Evolutionary conservation across 1,140 invertebrate species (phyloP).

Genomic region (Seison nebaliae): DNA sequence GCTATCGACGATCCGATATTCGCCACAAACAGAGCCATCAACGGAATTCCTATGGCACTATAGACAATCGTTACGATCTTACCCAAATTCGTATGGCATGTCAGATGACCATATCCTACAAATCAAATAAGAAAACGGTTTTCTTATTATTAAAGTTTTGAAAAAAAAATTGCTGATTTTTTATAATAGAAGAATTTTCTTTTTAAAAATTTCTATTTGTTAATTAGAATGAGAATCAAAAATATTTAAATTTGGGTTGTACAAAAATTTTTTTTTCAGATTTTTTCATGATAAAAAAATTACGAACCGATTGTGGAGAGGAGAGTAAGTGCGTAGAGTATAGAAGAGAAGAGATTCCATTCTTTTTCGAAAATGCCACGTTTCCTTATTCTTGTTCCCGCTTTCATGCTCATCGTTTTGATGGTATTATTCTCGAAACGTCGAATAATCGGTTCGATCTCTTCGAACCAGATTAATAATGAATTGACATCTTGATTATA

Average conservation of each 20-base stretch:
- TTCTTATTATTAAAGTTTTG: too few species aligned
- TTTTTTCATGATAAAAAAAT: neutral
- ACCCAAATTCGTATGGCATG: constrained; percentile 19
- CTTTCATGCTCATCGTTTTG: constrained; percentile 4
- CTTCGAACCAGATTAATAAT: neutral
- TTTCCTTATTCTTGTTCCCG: constrained; percentile 2
- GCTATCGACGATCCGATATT: constrained; percentile 74
- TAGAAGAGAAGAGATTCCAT: constrained; percentile 11
- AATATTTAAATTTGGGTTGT: too few species aligned
- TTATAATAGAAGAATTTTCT: too few species aligned
- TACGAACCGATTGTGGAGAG: constrained; percentile 12
- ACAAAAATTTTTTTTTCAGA: neutral
- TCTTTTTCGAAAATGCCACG: neutral
- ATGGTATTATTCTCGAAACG: constrained; percentile 6
- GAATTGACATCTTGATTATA: constrained; percentile 4
- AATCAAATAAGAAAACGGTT: neutral
- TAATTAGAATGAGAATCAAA: too few species aligned
- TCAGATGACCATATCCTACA: constrained; percentile 20
- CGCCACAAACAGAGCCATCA: constrained; percentile 38
- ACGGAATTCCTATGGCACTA: constrained; percentile 19
- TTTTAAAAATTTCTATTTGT: too few species aligned
- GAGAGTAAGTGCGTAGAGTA: constrained; percentile 10
- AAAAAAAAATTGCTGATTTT: too few species aligned
- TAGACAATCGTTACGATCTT: constrained; percentile 20
- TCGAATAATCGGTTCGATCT: neutral